Percentiles rank a stretch among this genome's conserved stretches.
Conservation (phyloP, 2,888 invertebrate species). For the Heliconius ethilla region DNA sequence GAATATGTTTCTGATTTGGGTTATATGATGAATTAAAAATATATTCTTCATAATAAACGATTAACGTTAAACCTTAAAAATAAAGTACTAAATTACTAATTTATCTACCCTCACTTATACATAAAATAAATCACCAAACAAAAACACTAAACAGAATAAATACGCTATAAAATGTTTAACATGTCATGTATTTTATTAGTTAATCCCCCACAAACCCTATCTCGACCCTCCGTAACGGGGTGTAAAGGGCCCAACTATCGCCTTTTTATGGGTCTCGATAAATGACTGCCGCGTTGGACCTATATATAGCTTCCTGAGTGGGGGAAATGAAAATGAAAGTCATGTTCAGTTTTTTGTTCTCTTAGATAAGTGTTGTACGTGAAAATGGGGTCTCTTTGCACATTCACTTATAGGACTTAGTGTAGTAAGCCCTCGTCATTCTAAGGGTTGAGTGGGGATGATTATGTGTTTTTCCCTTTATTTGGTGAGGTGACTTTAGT, state of each 20-base stretch:
- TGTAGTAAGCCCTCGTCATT: slow-evolving; percentile 42
- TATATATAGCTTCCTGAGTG: slow-evolving; percentile 49
- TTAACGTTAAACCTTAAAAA: background rate
- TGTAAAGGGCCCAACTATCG: slow-evolving; percentile 56
- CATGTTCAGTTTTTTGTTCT: slow-evolving; percentile 47
- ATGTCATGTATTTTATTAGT: slow-evolving; percentile 39
- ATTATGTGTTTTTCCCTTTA: slow-evolving; percentile 41
- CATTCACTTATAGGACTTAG: slow-evolving; percentile 37
- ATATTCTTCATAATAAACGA: too few species aligned
- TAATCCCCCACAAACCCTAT: slow-evolving; percentile 40
- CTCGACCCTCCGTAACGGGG: slow-evolving; percentile 45
- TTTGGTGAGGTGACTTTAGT: slow-evolving; percentile 23
- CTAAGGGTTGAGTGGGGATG: slow-evolving; percentile 41
- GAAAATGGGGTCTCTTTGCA: slow-evolving; percentile 43
- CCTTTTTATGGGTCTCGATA: slow-evolving; percentile 58
- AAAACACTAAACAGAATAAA: slow-evolving; percentile 27
- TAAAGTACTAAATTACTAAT: background rate
- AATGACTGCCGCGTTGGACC: slow-evolving; percentile 46
- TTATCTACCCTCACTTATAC: background rate
- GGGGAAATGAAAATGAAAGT: slow-evolving; percentile 48
- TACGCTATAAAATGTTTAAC: slow-evolving; percentile 35
- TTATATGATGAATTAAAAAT: too few species aligned
- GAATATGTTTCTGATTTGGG: too few species aligned
- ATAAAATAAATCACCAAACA: background rate
- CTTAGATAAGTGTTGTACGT: slow-evolving; percentile 46